Percentiles rank a stretch among this genome's conserved stretches.
phyloP scores from a whole-genome alignment of 2,113 vertebrate genomes.

The Clarias gariepinus region DNA sequence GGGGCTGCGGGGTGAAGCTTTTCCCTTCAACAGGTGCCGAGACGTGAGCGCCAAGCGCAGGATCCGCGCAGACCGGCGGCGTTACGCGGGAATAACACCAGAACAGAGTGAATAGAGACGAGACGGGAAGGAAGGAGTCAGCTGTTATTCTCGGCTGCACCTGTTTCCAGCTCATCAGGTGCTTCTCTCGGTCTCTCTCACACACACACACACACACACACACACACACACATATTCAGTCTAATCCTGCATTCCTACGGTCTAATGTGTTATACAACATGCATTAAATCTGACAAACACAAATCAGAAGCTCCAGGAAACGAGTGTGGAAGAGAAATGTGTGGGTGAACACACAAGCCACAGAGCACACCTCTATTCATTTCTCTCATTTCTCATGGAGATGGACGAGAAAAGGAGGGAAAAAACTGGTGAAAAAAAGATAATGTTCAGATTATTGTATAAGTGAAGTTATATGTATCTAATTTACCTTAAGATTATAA shows the following conservation, averaged over 20 bases:
- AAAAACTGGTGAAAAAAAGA: too few species aligned
- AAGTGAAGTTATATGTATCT: too few species aligned
- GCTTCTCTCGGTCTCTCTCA: not conserved
- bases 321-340: not conserved
- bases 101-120: not conserved
- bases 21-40: not conserved
- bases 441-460: too few species aligned
- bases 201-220: not conserved
- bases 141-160: not conserved
- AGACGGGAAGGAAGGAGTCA: not conserved
- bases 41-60: not conserved
- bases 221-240: too few species aligned
- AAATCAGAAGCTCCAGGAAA: not conserved
- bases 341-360: not conserved
- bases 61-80: not conserved
- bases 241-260: not conserved
- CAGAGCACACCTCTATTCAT: not conserved
- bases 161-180: not conserved
- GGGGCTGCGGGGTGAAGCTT: not conserved
- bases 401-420: too few species aligned
- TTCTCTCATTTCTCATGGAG: not conserved
- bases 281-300: not conserved
- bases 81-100: constrained; percentile 8
- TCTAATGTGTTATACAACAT: not conserved
- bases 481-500: too few species aligned